phyloP scores from a whole-genome alignment of 2,888 invertebrate genomes.

The Poecilus cupreus region DNA sequence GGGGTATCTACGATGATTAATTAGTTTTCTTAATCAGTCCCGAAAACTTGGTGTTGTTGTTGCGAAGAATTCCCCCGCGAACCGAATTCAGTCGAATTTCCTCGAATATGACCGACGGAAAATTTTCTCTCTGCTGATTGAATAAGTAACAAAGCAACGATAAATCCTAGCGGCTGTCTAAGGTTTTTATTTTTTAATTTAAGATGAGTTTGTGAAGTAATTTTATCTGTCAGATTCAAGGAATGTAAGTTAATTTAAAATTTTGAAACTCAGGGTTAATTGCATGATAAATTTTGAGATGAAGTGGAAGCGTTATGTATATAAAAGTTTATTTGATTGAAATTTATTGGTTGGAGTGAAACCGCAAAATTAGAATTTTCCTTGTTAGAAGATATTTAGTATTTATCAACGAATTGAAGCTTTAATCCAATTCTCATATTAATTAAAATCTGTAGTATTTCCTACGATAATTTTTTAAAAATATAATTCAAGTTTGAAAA shows the following conservation, averaged over 20 bases:
- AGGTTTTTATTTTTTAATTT: slow-evolving; percentile 45
- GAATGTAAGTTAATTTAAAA: slow-evolving; percentile 44
- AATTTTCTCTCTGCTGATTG: slow-evolving; percentile 41
- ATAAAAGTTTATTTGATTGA: slow-evolving; percentile 9
- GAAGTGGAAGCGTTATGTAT: slow-evolving; percentile 6
- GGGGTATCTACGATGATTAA: slow-evolving; percentile 53
- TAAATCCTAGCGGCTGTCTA: slow-evolving; percentile 46
- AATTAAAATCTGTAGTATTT: too few species aligned
- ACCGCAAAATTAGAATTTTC: not conserved
- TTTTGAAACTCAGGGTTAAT: slow-evolving; percentile 32
- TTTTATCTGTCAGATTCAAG: slow-evolving; percentile 44
- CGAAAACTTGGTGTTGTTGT: slow-evolving; percentile 48
- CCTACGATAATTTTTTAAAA: too few species aligned
- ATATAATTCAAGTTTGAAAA: too few species aligned
- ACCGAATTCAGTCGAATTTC: slow-evolving; percentile 1
- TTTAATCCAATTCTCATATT: too few species aligned
- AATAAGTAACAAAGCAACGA: slow-evolving; percentile 52
- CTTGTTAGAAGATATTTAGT: not conserved
- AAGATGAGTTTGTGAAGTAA: slow-evolving; percentile 41
- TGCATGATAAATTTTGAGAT: slow-evolving; percentile 15
- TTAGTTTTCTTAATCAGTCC: slow-evolving; percentile 56
- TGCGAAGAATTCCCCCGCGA: slow-evolving; percentile 30
- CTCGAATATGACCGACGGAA: not conserved
- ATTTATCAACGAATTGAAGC: too few species aligned
- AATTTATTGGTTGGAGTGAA: slow-evolving; percentile 7